Evolutionary conservation across 2,113 vertebrate species (phyloP), one percentile per base, ranked within the genome.

Genomic region (Camarhynchus parvulus): DNA sequence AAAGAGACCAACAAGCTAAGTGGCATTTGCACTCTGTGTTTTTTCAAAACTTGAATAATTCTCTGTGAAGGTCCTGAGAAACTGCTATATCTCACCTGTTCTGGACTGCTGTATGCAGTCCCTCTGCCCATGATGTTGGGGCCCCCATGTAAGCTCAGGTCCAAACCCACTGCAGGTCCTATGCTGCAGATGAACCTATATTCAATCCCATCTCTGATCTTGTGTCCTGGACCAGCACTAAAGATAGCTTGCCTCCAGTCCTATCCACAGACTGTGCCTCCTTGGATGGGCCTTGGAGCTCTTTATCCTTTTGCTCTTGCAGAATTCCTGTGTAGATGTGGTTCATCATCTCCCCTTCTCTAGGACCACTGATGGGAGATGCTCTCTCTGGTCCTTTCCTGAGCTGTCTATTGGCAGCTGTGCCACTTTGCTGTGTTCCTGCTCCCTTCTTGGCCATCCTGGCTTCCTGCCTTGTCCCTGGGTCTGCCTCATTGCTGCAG

Each of bases 21-120:
- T 25, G n/a, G 14, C 11, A 49, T 28, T 31, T 44, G 14, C 7
- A 24, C 11, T 19, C 4, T 0, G 3, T 1, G 3, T 9, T 70
- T 73, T 81, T 81, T 59, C 46, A 55, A 81, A 90, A 68, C 10
- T 30, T 50, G 39, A 73, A 33, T 16, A 70, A 49, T 62, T 69
- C 19, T 75, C 18, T 77, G 20, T 0, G 1, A 74, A 15, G 20
- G 14, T 27, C 42, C 24, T 37, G 42, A 79, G n/a, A 31, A 46
- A 83, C 17, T 21, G 14, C 17, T 37, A 0, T 7, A 21, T 12
- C 9, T 67, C 87, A 75, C 14, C 22, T 86, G 11, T 41, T 77
- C 64, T 74, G 37, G 24, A 11, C n/a, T 28, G 12, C 59, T 21
- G 25, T 28, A 31, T n/a, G 11, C 46, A 33, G 8, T 28, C 33